Evolutionary conservation across 2,888 invertebrate species (phyloP).

Genomic region (Synergus itoensis): DNA sequence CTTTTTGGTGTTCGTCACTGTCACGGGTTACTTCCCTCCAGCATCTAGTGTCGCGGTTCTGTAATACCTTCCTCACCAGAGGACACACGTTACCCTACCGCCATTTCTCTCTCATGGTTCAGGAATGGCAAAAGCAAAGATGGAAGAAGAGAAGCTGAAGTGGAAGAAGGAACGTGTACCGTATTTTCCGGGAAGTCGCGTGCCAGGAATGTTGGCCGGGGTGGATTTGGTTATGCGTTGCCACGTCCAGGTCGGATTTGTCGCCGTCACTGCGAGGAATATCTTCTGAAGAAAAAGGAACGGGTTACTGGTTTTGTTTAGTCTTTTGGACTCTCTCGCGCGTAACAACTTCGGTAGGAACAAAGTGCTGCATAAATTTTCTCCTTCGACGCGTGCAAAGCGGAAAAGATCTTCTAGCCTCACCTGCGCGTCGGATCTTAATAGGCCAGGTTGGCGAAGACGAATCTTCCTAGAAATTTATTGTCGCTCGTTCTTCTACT

Average conservation of each 20-base stretch:
- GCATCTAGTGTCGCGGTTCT: conserved; percentile 40
- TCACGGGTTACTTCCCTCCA: conserved; percentile 40
- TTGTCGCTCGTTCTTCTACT: background rate
- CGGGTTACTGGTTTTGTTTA: conserved; percentile 36
- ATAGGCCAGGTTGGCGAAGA: conserved; percentile 34
- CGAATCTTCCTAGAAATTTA: background rate
- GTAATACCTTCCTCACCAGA: conserved; percentile 47
- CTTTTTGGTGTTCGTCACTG: conserved; percentile 53
- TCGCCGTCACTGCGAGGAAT: conserved; percentile 67
- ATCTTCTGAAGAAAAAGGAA: conserved; percentile 50
- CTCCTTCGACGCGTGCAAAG: conserved; percentile 33
- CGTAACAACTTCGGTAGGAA: conserved; percentile 51
- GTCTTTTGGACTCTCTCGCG: conserved; percentile 29
- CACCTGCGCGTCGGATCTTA: conserved; percentile 21
- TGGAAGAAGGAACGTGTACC: conserved; percentile 51
- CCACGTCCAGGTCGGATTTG: conserved; percentile 74
- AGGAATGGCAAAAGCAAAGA: background rate
- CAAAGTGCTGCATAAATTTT: conserved; percentile 58
- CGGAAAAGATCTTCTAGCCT: conserved; percentile 7
- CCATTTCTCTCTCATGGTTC: conserved; percentile 51
- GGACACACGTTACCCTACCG: conserved; percentile 49
- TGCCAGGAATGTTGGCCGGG: conserved; percentile 55
- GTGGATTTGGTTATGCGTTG: conserved; percentile 72
- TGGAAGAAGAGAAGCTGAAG: conserved; percentile 2
- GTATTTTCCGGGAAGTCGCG: conserved; percentile 64